Evolutionary conservation across 2,113 vertebrate genomes (phyloP), one percentile per base, ranked within the genome.

Genomic region (Siniperca chuatsi): DNA sequence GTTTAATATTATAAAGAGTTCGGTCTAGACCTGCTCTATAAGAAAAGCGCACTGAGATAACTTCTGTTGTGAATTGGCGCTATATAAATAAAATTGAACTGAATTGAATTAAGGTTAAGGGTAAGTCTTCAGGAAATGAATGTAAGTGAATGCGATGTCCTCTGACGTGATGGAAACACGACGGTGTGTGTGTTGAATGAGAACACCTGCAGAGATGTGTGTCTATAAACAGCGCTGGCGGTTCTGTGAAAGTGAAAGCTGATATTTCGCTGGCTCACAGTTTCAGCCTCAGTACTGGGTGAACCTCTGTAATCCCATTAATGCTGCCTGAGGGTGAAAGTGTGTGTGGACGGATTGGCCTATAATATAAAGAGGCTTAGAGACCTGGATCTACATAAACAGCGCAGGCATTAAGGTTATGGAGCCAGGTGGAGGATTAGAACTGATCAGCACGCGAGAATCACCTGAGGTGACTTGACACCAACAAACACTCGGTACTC

Each of bases 241-340:
- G 50, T 52, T 20, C 79, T 68, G 73, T 54, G 65, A 12, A 35
- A 78, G 72, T 73, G 84, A 92, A 94, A 94, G 88, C 92, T 93
- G 92, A 94, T 93, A 93, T 95, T 96, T 88, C 11, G 84, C 94
- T 95, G 93, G 55, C 82, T 92, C 92, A 85, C 85, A 25, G 65
- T 15, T 89, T 90, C 86, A 60, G 81, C 62, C 44, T 82, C 25
- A 37, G 87, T 54, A 90, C 58, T 50, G 65, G 71, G 85, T 92
- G 93, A 88, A 90, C 82, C 84, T 25, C 12, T 52, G 8, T 88
- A 91, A 93, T 90, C 85, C 70, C 62, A 73, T 92, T 92, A 92
- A 78, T 3, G 69, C 87, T 81, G 76, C 66, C 82, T n/a, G 25
- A 8, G 86, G 33, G 33, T 50, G 60, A 57, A 7, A 0, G 69